Evolutionary conservation across 2,797 vertebrate genomes (phyloP), one percentile per base, ranked within the genome.

Genomic region (Coendou prehensilis): DNA sequence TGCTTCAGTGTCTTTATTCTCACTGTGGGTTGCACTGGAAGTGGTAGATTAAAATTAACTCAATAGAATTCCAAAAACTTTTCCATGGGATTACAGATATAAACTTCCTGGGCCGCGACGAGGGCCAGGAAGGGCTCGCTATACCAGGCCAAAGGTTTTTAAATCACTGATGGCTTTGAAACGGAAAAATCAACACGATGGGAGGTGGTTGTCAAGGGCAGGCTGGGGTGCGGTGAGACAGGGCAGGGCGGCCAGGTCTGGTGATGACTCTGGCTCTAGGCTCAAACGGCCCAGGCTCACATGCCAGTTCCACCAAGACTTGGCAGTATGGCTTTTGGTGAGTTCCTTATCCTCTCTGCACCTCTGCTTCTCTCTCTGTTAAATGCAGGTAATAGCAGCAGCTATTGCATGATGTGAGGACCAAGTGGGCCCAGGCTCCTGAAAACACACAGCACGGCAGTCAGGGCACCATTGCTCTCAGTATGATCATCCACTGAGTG

Each of bases 231-330:
- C 45, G 54, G n/a, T 3, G 26, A 6, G 20, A n/a, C 6, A 8
- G 10, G 22, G 26, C 1, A 9, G 76, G 71, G 10, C 4, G 6
- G 47, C 0, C 13, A 18, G 63, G 15, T 37, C 85, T 9, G 47
- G 26, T 11, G 11, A 9, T 2, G 2, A 47, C 30, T 17, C 0
- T 1, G 1, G 54, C 13, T 45, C 20, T 11, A 63, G 30, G 9
- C 4, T 45, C 57, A 47, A 2, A 17, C 0, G 50, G 41, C 50
- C 52, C 45, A 23, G 87, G 30, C 11, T 45, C 80, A 52, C 26
- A 47, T 14, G 6, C 45, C 23, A 1, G 50, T n/a, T 20, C 57
- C 30, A 28, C 13, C 88, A 45, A 23, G 52, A 69, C 30, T 20
- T 22, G 26, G 75, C 61, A 2, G 28, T 26, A 33, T 18, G n/a